Evolutionary conservation across 2,888 invertebrate genomes (phyloP), one percentile per base, ranked within the genome.

Genomic region (Eudemis profundana): DNA sequence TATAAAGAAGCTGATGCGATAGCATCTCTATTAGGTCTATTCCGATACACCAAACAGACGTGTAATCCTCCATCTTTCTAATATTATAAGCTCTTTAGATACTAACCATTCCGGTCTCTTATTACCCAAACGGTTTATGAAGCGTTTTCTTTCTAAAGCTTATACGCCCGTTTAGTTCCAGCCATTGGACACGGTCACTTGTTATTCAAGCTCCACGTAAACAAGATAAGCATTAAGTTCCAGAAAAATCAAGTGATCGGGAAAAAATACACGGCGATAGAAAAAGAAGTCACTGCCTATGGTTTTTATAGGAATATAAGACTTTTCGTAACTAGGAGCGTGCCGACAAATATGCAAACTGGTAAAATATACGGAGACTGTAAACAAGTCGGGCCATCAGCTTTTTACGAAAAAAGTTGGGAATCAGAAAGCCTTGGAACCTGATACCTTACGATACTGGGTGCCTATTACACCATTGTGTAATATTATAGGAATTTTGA

Each of bases 361-460:
- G 62, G 56, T 14, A 21, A 27, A 63, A 49, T 33, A 64, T 57
- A 57, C 64, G 8, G 17, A 19, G 50, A 42, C 50, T 33, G 65
- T 65, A 65, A 59, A 65, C 60, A 60, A 65, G 46, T 40, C 65
- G n/a, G 33, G 61, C 36, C 50, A 50, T 65, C 64, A 38, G 46
- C 53, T 42, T 53, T 53, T 53, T 44, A 15, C 51, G 53, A 65
- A 65, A 63, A 65, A 65, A 65, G 38, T 59, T 51, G 50, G 46
- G 49, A 46, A 38, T 59, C 36, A 36, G 59, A 57, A 57, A 21
- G 44, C 27, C 15, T 44, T 44, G 63, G 36, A 40, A 47, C 29
- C 46, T 46, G 65, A 60, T 65, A 65, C 59, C 53, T 65, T 60
- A 50, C 36, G 38, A 21, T 12, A 12, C 19, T 10, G 65, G 38